A percentile compares a stretch with the other conserved stretches of the same genome.
Conservation (phyloP, 2,888 invertebrate species). For the Agrypnus murinus region DNA sequence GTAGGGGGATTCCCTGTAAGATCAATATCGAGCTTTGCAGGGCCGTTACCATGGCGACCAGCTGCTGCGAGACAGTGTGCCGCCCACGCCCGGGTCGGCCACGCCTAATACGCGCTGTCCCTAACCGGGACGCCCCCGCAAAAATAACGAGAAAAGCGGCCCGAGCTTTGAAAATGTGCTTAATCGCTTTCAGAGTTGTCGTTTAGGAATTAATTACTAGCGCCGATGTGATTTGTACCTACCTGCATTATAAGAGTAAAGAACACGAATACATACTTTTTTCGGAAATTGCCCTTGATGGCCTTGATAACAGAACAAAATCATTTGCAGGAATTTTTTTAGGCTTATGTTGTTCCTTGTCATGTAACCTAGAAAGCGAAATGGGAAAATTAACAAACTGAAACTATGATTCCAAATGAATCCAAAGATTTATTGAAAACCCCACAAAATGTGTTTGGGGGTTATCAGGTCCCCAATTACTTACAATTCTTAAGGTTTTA, state of each 20-base stretch:
- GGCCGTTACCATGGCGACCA: conserved; percentile 75
- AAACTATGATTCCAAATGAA: no score
- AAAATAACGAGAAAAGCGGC: conserved; percentile 52
- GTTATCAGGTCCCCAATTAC: no score
- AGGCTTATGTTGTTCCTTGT: no score
- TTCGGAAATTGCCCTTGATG: conserved; percentile 13
- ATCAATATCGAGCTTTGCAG: conserved; percentile 70
- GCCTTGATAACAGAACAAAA: neutral
- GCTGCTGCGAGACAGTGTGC: conserved; percentile 78
- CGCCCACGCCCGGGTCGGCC: conserved; percentile 74
- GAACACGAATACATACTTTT: conserved; percentile 36
- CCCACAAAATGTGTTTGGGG: no score
- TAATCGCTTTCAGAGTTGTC: conserved; percentile 69
- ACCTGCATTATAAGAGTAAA: conserved; percentile 42
- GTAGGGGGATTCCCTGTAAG: conserved; percentile 65
- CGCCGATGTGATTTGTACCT: conserved; percentile 51
- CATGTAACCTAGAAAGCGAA: no score
- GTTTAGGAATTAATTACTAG: conserved; percentile 69
- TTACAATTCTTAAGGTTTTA: no score
- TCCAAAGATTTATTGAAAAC: no score
- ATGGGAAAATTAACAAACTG: no score
- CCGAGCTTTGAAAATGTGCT: conserved; percentile 59
- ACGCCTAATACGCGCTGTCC: conserved; percentile 63
- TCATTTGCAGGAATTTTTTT: no score
- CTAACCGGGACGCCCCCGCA: conserved; percentile 65